Base-by-base conservation (phyloP, 2,113 vertebrate species). In the Ailurus styani region DNA sequence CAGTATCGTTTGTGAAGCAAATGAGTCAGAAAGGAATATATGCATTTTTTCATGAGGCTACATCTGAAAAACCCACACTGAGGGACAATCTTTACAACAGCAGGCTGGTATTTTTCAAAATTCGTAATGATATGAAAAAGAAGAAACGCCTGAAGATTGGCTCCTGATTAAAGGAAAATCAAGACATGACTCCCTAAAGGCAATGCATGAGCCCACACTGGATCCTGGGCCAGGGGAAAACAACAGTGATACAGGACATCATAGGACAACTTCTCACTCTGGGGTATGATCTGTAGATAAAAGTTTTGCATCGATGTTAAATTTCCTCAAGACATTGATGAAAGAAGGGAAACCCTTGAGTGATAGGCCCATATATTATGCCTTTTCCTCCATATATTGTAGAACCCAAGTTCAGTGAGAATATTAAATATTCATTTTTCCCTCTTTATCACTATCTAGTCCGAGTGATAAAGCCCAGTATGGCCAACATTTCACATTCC, bases 251-350 rank as follows among this genome's bases (percentile, higher is more conserved):
- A 52, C 12, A 40, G 66, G 64, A 75, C 18, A 27, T 31, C 14
- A 60, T 14, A 64, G 25, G 57, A 20, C 66, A 83, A 13, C 2
- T 54, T 29, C 54, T 15, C 66, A 27, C 37, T 92, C 54, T 90
- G 31, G 34, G 23, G 70, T 66, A 42, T 31, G 8, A 66, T 54
- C 13, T 93, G 6, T 20, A 88, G 68, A 47, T 77, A 60, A 90
- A 66, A 55, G 6, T 66, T 52, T 72, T 77, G 9, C 72, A 47
- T 75, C 17, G 27, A 10, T 52, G 27, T 57, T 92, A 54, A 18
- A 83, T 90, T 83, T 89, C 15, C 42, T 88, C 34, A 93, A 93
- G 62, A 87, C 37, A 42, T 18, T 90, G 50, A 88, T 64, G n/a
- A 73, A 81, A 87, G 78, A 93, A 85, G 42, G 34, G 10, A 70